Evolutionary conservation across 1,140 invertebrate genomes (phyloP), one percentile per base, ranked within the genome.

Genomic region (Nasonia giraulti): DNA sequence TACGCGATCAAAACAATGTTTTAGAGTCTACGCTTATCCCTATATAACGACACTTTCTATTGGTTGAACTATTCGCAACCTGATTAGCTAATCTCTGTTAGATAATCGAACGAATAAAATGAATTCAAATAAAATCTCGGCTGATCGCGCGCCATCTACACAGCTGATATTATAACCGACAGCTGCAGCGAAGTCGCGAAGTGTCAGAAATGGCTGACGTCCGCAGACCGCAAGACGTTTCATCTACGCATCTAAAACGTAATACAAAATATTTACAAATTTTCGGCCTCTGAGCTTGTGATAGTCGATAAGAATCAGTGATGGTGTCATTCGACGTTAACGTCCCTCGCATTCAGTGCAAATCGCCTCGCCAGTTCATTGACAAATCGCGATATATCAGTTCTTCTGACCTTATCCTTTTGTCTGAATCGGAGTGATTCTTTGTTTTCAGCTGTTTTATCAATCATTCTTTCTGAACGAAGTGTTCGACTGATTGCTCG

Each of bases 361-460:
- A 79, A 79, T 10, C 40, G 68, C 33, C 14, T 23, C 7, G 23
- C 78, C 20, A 71, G n/a, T 78, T 83, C 2, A 17, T 80, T 69
- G 11, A 80, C 11, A 79, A 12, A 79, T 23, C 75, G 33, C 75
- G 78, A 44, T 27, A 80, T 44, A 8, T 3, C 14, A n/a, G 68
- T 44, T 37, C 7, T 27, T 31, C 17, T 83, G 69, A 71, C 69
- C 69, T 31, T 71, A 27, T 31, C 20, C 11, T 74, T 12, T 37
- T 8, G 10, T 69, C 6, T 69, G 5, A 11, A 20, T 20, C 20
- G 27, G 7, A 31, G 10, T 33, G 27, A 77, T 10, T 77, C 44
- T 77, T 77, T 77, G 75, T 77, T 77, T 77, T 77, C n/a, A 50
- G 50, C 6, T 62, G 27, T 62, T 77, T 47, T 27, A 27, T 14